Base-by-base conservation (phyloP, 2,113 vertebrate genomes). In the Phaethornis superciliosus region DNA sequence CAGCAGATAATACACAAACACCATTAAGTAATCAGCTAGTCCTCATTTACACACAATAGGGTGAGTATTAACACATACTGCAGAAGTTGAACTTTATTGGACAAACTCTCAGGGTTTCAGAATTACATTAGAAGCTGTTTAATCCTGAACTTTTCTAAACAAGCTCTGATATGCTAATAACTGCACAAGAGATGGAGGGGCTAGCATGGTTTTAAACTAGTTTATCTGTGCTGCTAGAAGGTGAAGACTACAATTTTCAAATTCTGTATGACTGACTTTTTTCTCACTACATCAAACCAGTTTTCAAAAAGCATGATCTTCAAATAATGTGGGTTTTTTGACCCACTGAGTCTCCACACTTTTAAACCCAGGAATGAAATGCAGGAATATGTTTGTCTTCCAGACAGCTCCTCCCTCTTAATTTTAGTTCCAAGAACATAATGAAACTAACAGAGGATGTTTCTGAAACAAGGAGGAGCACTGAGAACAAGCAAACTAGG, bases 361-460 rank as follows among this genome's bases (percentile, higher is more conserved):
- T 54, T 11, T 22, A 94, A 89, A 42, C 15, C 30, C 64, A 64
- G 60, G 26, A 93, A 46, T 59, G 69, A 95, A 90, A 91, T 6
- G 77, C 3, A 89, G 74, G 81, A 96, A 94, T 60, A 75, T 3
- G n/a, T 46, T 85, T 93, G 83, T 85, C 70, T 90, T 80, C 91
- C 93, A 95, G 84, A 47, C 91, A 87, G 68, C 95, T 95, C 93
- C 95, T 95, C 96, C 95, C 95, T 95, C 62, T 91, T 97, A 96
- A 97, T 97, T 95, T 90, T 7, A 89, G 83, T 74, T 94, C 89
- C 94, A 95, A 92, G 96, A 94, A 94, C 94, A 94, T 81, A 95
- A 90, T 95, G 95, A 96, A 97, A 95, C 95, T 55, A 92, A 63
- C 21, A 94, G 88, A 97, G 95, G 96, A 97, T 94, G 95, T 94